phyloP scores from a whole-genome alignment of 2,888 invertebrate species.

The Augochlorella aurata region DNA sequence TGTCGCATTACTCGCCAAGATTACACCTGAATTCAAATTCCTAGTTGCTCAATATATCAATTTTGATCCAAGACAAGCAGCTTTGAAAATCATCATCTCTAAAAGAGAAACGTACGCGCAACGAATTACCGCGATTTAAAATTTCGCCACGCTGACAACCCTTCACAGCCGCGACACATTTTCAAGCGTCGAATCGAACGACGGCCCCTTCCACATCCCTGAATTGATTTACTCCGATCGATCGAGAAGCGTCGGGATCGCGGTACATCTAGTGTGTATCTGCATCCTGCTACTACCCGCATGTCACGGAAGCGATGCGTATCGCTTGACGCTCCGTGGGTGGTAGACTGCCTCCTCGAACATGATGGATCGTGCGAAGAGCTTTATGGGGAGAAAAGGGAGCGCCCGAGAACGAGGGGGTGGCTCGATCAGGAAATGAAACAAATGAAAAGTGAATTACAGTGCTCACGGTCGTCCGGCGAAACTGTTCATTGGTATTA shows the following conservation, averaged over 20 bases:
- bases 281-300: conserved; percentile 23
- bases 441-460: conserved; percentile 15
- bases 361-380: neutral
- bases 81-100: no score
- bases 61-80: no score
- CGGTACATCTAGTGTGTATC: neutral
- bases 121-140: neutral
- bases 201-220: neutral
- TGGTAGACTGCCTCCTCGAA: conserved; percentile 9
- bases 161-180: conserved; percentile 18
- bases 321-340: conserved; percentile 41
- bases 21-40: no score
- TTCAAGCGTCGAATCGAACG: neutral
- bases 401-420: neutral
- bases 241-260: conserved; percentile 2
- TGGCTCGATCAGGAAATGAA: neutral
- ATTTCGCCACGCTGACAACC: conserved; percentile 20
- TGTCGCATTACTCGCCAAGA: no score
- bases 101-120: no score
- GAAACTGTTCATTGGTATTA: neutral
- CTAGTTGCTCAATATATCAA: no score
- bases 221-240: conserved; percentile 17
- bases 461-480: neutral
- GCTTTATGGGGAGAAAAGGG: neutral
- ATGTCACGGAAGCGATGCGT: conserved; percentile 34